Evolutionary conservation across 2,797 vertebrate genomes (phyloP).

Genomic region (Sebastolobus altivelis): DNA sequence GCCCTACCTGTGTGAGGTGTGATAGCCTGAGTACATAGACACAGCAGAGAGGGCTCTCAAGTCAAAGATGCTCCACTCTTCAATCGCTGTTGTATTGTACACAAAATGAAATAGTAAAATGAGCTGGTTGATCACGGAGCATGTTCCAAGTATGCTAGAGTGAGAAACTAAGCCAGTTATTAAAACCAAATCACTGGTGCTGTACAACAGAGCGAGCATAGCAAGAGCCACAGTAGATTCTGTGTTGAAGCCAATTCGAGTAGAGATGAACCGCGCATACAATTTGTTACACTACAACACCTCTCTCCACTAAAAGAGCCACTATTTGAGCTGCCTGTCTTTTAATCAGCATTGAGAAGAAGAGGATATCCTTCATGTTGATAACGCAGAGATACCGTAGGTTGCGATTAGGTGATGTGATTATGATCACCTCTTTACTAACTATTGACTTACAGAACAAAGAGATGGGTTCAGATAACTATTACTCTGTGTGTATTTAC

Average conservation of each 20-base stretch:
- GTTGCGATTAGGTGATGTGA: slow-evolving; percentile 53
- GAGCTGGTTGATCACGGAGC: slow-evolving; percentile 26
- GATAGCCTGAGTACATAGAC: slow-evolving; percentile 73
- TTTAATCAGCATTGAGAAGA: slow-evolving; percentile 54
- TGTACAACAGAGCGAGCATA: slow-evolving; percentile 14
- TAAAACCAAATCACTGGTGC: slow-evolving; percentile 59
- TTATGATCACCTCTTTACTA: slow-evolving; percentile 52
- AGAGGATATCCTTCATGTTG: slow-evolving; percentile 37
- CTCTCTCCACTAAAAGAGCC: slow-evolving; percentile 27
- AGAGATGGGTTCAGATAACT: slow-evolving; percentile 53
- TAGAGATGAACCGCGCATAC: slow-evolving; percentile 18
- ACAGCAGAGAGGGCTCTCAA: slow-evolving; percentile 56
- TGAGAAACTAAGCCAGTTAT: slow-evolving; percentile 55
- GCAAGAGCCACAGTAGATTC: slow-evolving; percentile 5
- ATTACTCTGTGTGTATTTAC: slow-evolving; percentile 31
- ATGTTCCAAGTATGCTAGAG: slow-evolving; percentile 45
- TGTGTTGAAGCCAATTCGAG: slow-evolving; percentile 22
- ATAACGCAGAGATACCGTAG: slow-evolving; percentile 29
- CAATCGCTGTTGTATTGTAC: slow-evolving; percentile 48
- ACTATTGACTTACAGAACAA: slow-evolving; percentile 62
- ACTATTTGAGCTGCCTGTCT: slow-evolving; percentile 47
- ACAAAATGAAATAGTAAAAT: slow-evolving; percentile 60
- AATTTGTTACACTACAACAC: slow-evolving; percentile 38
- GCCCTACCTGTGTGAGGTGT: slow-evolving; percentile 71
- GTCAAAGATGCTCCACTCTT: slow-evolving; percentile 67